Conservation (phyloP, 2,888 invertebrate genomes). For the Agrotis clavis region DNA sequence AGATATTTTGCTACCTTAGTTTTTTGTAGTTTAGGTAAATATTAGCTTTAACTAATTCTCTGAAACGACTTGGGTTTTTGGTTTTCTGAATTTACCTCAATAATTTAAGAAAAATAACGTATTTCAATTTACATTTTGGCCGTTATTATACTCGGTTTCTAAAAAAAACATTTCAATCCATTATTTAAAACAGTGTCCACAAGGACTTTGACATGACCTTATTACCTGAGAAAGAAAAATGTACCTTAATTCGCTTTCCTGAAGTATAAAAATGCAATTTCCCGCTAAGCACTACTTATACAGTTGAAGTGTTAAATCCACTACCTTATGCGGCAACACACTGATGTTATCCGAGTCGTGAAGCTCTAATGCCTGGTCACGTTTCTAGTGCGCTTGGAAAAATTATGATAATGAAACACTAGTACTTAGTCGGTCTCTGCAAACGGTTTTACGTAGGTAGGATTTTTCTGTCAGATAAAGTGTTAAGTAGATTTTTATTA, state of each 20-base stretch:
- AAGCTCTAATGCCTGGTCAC: conserved; percentile 45
- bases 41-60: no score
- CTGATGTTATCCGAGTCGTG: conserved; percentile 29
- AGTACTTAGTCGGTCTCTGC: background rate
- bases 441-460: conserved; percentile 10
- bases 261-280: conserved; percentile 19
- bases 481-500: background rate
- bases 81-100: no score
- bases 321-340: conserved; percentile 31
- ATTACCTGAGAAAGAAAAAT: no score
- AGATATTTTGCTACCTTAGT: no score
- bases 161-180: no score
- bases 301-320: conserved; percentile 28
- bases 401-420: conserved; percentile 42
- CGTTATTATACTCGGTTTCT: no score
- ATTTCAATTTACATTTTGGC: no score
- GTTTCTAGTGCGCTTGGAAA: conserved; percentile 30
- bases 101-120: no score
- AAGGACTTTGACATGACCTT: no score
- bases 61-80: no score
- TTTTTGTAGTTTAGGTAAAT: no score
- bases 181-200: no score
- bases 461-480: background rate
- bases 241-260: background rate
- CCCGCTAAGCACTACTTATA: conserved; percentile 8